phyloP scores from a whole-genome alignment of 2,888 invertebrate species.

The Dolomedes plantarius region DNA sequence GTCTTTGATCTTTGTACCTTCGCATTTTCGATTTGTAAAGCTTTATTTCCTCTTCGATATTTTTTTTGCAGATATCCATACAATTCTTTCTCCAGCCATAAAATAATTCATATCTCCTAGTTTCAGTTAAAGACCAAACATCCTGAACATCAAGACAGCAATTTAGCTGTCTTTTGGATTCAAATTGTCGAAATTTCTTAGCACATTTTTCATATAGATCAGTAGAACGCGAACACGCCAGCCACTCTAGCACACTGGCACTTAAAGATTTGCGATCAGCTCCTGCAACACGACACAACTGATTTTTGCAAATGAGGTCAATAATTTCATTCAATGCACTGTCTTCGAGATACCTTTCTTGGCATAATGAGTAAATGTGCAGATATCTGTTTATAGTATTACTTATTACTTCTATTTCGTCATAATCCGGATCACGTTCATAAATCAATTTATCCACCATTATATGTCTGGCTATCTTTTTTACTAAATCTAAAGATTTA shows the following conservation, averaged over 20 bases:
- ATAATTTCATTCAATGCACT: slow-evolving; percentile 43
- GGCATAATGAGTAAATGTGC: background rate
- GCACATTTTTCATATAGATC: slow-evolving; percentile 22
- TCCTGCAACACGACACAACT: slow-evolving; percentile 1
- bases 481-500: background rate
- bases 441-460: background rate
- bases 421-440: slow-evolving; percentile 14
- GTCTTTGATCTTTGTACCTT: background rate
- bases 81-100: slow-evolving; percentile 41
- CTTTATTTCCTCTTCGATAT: background rate
- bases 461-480: background rate
- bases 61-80: background rate
- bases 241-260: slow-evolving; percentile 33
- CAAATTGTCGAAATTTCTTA: background rate
- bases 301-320: background rate
- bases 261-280: slow-evolving; percentile 4
- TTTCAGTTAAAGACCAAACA: slow-evolving; percentile 33
- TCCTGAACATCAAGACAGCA: background rate
- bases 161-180: background rate
- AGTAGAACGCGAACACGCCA: background rate
- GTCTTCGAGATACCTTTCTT: slow-evolving; percentile 34
- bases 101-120: slow-evolving; percentile 33
- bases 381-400: slow-evolving; percentile 1
- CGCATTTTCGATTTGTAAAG: background rate
- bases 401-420: background rate